Evolutionary conservation across 2,888 invertebrate species (phyloP).

Genomic region (Abrostola tripartita): DNA sequence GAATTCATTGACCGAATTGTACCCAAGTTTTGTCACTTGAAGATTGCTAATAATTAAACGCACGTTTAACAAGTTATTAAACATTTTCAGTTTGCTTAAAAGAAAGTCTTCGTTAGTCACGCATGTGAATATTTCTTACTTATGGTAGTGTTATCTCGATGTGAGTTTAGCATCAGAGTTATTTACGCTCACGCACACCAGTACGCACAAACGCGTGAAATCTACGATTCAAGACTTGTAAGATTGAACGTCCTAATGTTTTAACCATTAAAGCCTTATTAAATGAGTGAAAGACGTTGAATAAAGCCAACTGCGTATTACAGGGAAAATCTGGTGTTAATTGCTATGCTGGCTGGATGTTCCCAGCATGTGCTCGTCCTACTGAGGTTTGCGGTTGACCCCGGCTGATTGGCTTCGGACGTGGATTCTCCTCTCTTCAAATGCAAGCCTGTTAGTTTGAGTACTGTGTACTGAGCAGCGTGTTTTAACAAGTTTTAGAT

Average conservation of each 20-base stretch:
- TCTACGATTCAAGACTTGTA: constrained; percentile 36
- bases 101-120: constrained; percentile 31
- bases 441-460: constrained; percentile 41
- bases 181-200: constrained; percentile 27
- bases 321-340: constrained; percentile 38
- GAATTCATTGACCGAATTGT: no score
- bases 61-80: constrained; percentile 18
- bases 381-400: constrained; percentile 38
- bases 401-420: constrained; percentile 29
- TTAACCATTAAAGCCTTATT: constrained; percentile 43
- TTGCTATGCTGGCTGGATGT: constrained; percentile 29
- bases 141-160: constrained; percentile 36
- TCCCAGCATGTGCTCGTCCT: constrained; percentile 28
- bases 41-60: no score
- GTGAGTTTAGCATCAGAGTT: constrained; percentile 36
- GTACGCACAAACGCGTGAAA: constrained; percentile 29
- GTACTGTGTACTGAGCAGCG: constrained; percentile 31
- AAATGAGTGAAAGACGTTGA: constrained; percentile 39
- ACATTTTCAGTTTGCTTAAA: constrained; percentile 18
- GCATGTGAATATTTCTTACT: constrained; percentile 37
- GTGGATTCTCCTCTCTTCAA: constrained; percentile 19
- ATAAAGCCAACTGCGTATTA: constrained; percentile 26
- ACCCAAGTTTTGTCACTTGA: no score
- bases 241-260: constrained; percentile 39
- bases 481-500: constrained; percentile 27